Evolutionary conservation across 2,113 vertebrate genomes (phyloP).

Genomic region (Lichenostomus cassidix): DNA sequence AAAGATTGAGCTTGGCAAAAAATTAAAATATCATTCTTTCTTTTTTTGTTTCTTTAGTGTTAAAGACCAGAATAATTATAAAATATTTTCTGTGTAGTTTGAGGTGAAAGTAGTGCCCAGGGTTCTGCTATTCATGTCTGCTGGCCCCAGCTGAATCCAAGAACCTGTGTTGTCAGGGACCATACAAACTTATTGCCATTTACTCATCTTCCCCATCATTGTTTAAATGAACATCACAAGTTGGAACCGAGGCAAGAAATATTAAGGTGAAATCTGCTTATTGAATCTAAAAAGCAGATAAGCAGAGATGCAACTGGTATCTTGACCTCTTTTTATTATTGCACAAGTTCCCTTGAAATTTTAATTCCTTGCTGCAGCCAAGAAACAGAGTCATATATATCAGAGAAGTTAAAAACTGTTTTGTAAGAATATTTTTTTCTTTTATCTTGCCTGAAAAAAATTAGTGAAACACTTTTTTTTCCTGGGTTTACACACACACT

Average conservation of each 20-base stretch:
- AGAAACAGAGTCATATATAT: accelerated
- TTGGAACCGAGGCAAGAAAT: background rate
- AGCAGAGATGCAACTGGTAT: accelerated
- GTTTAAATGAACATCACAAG: background rate
- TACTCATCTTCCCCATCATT: background rate
- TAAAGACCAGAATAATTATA: too few species aligned
- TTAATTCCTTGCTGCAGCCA: background rate
- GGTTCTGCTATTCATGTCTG: accelerated
- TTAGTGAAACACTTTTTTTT: background rate
- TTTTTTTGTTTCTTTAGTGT: too few species aligned
- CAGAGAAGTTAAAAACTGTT: background rate
- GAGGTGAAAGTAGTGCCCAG: background rate
- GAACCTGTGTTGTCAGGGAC: background rate
- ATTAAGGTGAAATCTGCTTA: background rate
- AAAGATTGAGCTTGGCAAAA: background rate
- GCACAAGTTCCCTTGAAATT: background rate
- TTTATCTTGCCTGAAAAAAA: background rate
- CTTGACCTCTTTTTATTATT: background rate
- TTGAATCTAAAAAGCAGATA: background rate
- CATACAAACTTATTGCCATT: background rate
- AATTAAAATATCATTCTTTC: background rate
- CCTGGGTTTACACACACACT: accelerated
- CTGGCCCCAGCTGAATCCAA: background rate
- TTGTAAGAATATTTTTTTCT: background rate
- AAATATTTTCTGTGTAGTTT: background rate